Conservation (phyloP, 2,888 invertebrate species). For the Eremobia ochroleuca region DNA sequence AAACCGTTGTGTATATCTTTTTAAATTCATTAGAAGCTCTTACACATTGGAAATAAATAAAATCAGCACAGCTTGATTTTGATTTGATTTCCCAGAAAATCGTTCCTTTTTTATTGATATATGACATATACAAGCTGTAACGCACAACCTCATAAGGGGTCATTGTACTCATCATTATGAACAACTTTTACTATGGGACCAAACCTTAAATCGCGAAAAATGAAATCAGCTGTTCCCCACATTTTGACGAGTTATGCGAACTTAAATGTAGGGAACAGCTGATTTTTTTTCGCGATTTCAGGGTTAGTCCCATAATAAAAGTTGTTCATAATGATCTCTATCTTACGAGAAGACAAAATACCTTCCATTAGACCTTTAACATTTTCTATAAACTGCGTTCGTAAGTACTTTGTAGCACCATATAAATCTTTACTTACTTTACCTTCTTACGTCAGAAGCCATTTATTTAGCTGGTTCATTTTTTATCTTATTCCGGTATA, state of each 20-base stretch:
- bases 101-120: not conserved
- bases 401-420: constrained; percentile 11
- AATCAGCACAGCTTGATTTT: not conserved
- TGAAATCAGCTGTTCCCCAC: too few species aligned
- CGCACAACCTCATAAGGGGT: too few species aligned
- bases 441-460: constrained; percentile 33
- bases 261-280: too few species aligned
- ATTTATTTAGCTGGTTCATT: constrained; percentile 56
- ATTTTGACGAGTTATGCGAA: too few species aligned
- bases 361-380: constrained; percentile 19
- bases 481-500: constrained; percentile 57
- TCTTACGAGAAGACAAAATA: not conserved
- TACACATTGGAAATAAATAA: not conserved
- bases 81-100: not conserved
- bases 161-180: too few species aligned
- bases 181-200: too few species aligned
- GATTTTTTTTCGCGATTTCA: too few species aligned
- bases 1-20: not conserved
- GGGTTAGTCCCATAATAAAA: too few species aligned
- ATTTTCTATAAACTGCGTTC: constrained; percentile 10
- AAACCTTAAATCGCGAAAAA: too few species aligned
- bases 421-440: constrained; percentile 41
- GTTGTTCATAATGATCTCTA: too few species aligned
- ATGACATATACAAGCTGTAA: too few species aligned
- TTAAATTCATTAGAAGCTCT: not conserved